Evolutionary conservation across 2,888 invertebrate genomes (phyloP).

Genomic region (Macrosoma leucophasiata): DNA sequence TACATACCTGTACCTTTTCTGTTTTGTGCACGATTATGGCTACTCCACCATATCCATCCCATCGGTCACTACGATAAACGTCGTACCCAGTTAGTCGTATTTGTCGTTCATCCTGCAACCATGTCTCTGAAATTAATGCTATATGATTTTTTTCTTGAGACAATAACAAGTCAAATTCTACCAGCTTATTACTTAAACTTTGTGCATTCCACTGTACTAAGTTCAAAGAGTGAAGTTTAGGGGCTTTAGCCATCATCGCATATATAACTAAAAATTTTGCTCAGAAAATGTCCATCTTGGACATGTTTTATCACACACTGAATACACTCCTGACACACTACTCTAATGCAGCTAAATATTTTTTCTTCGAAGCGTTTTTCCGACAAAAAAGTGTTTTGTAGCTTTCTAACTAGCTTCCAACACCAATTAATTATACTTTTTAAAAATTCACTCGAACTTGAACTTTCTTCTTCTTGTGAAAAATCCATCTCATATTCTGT

Average conservation of each 20-base stretch:
- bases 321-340: background rate
- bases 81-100: background rate
- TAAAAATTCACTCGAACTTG: too few relatives aligned
- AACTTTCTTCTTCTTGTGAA: too few relatives aligned
- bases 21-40: background rate
- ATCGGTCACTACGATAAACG: background rate
- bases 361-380: background rate
- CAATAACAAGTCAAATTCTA: background rate
- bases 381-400: background rate
- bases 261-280: background rate
- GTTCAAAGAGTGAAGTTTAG: background rate
- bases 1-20: background rate
- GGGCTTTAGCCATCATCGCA: background rate
- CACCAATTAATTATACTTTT: background rate
- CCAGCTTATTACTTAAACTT: background rate
- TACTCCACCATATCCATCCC: background rate
- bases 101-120: background rate
- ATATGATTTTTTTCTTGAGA: background rate
- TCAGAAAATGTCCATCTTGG: background rate
- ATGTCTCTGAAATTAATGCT: background rate
- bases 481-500: too few relatives aligned
- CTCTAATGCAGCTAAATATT: background rate
- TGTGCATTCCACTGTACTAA: background rate
- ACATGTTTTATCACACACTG: too few relatives aligned
- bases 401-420: background rate